These are phyloP conservation scores for Tichodroma muraria DNA, from an alignment of 2,113 vertebrate genomes.

Conservation along the genomic window DNA sequence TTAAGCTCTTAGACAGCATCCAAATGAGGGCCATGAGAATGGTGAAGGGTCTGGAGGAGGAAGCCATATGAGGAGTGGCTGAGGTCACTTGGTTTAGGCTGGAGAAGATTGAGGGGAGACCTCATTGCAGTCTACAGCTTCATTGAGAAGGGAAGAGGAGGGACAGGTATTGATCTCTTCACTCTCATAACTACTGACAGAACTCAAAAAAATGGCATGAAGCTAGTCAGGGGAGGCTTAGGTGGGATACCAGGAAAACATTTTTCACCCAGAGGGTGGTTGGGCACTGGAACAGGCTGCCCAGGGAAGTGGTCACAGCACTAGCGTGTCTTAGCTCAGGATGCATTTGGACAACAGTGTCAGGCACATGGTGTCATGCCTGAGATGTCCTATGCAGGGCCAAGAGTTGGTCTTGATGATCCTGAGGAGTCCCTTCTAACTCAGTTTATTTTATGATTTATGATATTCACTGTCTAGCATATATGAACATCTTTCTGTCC, in stretches of 20 bases:
- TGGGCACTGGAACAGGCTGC: neutral
- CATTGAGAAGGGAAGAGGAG: neutral
- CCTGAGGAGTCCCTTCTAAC: neutral
- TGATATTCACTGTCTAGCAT: neutral
- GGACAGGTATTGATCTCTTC: neutral
- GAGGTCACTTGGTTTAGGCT: neutral
- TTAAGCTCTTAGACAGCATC: neutral
- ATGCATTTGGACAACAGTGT: neutral
- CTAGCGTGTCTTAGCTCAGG: neutral
- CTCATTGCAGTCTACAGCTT: neutral
- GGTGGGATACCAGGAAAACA: neutral
- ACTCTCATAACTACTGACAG: neutral
- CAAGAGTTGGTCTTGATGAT: neutral
- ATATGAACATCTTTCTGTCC: neutral
- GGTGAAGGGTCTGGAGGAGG: neutral
- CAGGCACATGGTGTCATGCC: neutral
- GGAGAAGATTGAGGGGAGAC: neutral
- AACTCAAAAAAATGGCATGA: neutral
- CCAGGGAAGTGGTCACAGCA: neutral
- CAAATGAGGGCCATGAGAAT: neutral
- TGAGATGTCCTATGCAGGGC: neutral
- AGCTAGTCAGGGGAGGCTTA: neutral
- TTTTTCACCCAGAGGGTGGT: neutral
- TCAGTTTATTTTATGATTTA: neutral
- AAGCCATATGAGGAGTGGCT: neutral